phyloP scores from a whole-genome alignment of 2,797 vertebrate species.

The Tinamus major region DNA sequence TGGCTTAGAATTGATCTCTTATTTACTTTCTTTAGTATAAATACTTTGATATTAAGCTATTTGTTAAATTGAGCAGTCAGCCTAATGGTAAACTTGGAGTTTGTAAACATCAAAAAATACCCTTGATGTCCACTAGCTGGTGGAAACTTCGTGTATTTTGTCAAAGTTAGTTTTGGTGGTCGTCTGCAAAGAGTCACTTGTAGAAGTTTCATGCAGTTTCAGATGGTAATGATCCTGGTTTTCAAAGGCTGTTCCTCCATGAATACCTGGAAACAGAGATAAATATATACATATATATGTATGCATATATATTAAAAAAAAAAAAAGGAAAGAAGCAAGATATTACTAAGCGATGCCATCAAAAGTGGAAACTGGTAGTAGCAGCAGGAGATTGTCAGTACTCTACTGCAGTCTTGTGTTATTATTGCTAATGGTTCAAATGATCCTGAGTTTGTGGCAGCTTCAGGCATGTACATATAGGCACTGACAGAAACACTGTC shows the following conservation, averaged over 20 bases:
- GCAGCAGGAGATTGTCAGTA: neutral
- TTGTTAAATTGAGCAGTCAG: neutral
- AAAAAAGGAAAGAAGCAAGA: neutral
- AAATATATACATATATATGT: neutral
- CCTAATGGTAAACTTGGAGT: neutral
- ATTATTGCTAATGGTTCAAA: neutral
- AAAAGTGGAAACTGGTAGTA: neutral
- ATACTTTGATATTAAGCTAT: neutral
- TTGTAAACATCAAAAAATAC: neutral
- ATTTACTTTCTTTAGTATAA: neutral
- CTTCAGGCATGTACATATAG: neutral
- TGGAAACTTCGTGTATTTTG: neutral
- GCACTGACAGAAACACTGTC: neutral
- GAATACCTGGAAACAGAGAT: neutral
- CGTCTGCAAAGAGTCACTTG: accelerated
- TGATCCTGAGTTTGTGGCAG: neutral
- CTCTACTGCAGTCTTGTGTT: neutral
- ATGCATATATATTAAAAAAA: no score
- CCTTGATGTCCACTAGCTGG: accelerated
- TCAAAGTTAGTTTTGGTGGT: no score
- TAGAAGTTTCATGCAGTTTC: neutral
- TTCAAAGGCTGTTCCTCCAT: neutral
- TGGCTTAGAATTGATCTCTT: neutral
- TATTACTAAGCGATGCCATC: neutral
- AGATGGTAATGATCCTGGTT: neutral